Evolutionary conservation across 2,888 invertebrate genomes (phyloP), one percentile per base, ranked within the genome.

Genomic region (Tipula helvola): DNA sequence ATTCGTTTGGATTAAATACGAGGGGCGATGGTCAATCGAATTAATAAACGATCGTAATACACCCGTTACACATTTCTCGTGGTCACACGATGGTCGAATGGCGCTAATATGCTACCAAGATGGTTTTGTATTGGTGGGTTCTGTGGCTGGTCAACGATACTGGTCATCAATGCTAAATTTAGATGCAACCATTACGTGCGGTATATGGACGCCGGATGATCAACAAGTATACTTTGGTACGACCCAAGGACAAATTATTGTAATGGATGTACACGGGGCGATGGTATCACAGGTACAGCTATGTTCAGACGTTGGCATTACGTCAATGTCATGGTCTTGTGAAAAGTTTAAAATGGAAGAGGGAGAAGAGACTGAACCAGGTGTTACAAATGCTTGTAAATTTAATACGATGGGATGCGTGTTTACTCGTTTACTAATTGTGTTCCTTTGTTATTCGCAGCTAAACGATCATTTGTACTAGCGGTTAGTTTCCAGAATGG

Each of bases 1-100:
- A 90, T 99, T 99, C 92, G 99, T 99, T 39, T 99, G 99, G 99
- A 98, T 99, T 90, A 98, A 99, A 91, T 99, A 99, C 92, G 99
- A 99, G 91, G 99, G 98, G 83, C 94, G 99, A 84, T 99, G 99
- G 99, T 98, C 98, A 89, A 99, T 99, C 89, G 99, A 99, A 92
- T 93, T 99, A 88, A 99, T 99, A 91, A 99, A 99, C 92, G 99
- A 99, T 92, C 93, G 99, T 83, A 98, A 97, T 90, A 98, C 97
- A 0, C 97, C 98, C 84, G 98, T 99, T 88, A 98, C 98, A 18
- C 98, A 99, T 92, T 98, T 99, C 93, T 97, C 97, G 18, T 99
- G 99, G 99, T 98, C 98, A 0, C 99, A 99, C 91, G 99, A 99
- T 92, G 99, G 99, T 16, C 94, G 98, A 86, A 98, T 99, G 97